Evolutionary conservation across 2,797 vertebrate species (phyloP).

Genomic region (Lepilemur septentrionalis): DNA sequence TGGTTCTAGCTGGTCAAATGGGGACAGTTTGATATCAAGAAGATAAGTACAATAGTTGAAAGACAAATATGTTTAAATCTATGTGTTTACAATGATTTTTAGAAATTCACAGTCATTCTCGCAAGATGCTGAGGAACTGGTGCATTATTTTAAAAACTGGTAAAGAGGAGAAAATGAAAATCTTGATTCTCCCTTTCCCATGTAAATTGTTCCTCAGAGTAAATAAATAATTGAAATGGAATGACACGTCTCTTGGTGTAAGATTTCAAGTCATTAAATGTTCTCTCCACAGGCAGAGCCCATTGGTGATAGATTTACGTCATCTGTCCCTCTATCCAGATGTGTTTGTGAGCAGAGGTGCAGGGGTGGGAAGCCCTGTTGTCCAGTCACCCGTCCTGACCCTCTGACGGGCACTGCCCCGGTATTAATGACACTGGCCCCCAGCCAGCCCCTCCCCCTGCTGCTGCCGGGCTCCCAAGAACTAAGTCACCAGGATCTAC

Average conservation of each 20-base stretch:
- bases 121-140: background rate
- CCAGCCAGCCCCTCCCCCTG: rapidly evolving
- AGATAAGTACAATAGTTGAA: background rate
- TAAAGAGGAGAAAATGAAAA: background rate
- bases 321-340: background rate
- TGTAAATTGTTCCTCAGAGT: background rate
- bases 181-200: background rate
- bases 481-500: background rate
- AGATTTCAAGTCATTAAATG: background rate
- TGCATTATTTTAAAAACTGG: background rate
- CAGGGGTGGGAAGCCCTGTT: rapidly evolving
- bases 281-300: background rate
- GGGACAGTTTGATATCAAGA: background rate
- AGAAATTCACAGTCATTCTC: background rate
- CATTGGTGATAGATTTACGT: background rate
- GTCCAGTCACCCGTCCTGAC: rapidly evolving
- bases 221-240: background rate
- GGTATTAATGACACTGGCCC: background rate
- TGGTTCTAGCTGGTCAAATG: background rate
- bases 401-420: background rate
- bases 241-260: background rate
- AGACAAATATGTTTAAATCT: background rate
- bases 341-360: background rate
- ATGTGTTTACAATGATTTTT: background rate
- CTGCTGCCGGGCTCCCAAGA: background rate